Evolutionary conservation across 2,797 vertebrate genomes (phyloP), one percentile per base, ranked within the genome.

Genomic region (Tangara arthus): DNA sequence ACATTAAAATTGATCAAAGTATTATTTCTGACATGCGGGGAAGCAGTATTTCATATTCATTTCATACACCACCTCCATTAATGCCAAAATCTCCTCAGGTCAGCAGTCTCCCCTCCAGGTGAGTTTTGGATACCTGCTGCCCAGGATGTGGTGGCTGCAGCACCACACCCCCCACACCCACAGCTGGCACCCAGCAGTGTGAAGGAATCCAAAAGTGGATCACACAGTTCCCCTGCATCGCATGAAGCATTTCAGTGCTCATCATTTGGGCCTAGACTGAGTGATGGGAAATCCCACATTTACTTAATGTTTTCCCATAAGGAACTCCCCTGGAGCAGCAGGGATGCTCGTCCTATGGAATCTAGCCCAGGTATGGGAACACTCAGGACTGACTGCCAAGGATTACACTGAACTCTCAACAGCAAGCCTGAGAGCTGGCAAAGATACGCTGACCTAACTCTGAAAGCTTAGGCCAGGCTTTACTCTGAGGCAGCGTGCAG

Each of bases 1-100:
- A 98, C n/a, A 83, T 91, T 56, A 81, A 97, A 95, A 97, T 90
- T 91, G 91, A 97, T 94, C 66, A 95, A 34, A 97, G 50, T 13
- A 77, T 94, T 96, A 93, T 91, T 94, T 95, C 71, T 57, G 69
- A 81, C 12, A 32, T 4, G 46, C 0, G 1, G 56, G 59, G 82
- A 68, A 94, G 75, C 7, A 89, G 28, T 10, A 82, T 18, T 92
- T 69, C 57, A 87, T 5, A 70, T 85, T 77, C 5, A 89, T 46
- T 65, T 86, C 71, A 91, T 11, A 61, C 20, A 68, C 9, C 78
- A 82, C 35, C 81, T 82, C 86, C 35, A 10, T 6, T 9, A 64
- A 39, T 68, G 50, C 57, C 75, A 46, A 46, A 64, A 69, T 32
- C 79, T 87, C 52, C 70, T 72, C 39, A 24, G 2, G 23, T 4